Evolutionary conservation across 2,888 invertebrate genomes (phyloP).

Genomic region (Mythimna loreyi): DNA sequence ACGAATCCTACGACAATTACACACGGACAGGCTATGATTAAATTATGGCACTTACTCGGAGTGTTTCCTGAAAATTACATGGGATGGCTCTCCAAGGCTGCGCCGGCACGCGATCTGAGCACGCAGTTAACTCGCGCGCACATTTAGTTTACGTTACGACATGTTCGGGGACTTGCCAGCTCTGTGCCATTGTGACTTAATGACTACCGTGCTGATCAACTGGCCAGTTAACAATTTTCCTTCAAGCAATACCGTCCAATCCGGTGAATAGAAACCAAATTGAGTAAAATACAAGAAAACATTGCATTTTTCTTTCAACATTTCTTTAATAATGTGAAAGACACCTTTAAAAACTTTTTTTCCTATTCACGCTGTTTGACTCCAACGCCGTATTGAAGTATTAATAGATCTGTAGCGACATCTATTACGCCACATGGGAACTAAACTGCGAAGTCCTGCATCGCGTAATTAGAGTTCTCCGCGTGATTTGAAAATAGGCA

Average conservation of each 20-base stretch:
- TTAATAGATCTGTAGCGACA: too few relatives aligned
- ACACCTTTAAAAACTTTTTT: too few relatives aligned
- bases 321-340: too few relatives aligned
- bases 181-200: slow-evolving; percentile 9
- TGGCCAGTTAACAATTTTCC: background rate
- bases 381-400: background rate
- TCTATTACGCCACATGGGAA: too few relatives aligned
- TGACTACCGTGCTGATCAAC: background rate
- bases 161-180: slow-evolving; percentile 23
- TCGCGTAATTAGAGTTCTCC: too few relatives aligned
- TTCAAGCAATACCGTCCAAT: background rate
- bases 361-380: too few relatives aligned
- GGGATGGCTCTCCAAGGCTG: slow-evolving; percentile 89
- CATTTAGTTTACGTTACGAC: slow-evolving; percentile 66
- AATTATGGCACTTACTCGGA: slow-evolving; percentile 89
- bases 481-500: too few relatives aligned
- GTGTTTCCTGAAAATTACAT: slow-evolving; percentile 90
- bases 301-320: too few relatives aligned
- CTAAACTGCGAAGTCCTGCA: too few relatives aligned
- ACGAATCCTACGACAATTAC: slow-evolving; percentile 88
- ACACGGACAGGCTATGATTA: slow-evolving; percentile 88
- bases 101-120: slow-evolving; percentile 87
- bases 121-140: slow-evolving; percentile 80
- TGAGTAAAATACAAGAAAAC: too few relatives aligned
- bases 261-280: too few relatives aligned